Base-by-base conservation (phyloP, 2,888 invertebrate species). In the Sceliomorpha sp. region DNA sequence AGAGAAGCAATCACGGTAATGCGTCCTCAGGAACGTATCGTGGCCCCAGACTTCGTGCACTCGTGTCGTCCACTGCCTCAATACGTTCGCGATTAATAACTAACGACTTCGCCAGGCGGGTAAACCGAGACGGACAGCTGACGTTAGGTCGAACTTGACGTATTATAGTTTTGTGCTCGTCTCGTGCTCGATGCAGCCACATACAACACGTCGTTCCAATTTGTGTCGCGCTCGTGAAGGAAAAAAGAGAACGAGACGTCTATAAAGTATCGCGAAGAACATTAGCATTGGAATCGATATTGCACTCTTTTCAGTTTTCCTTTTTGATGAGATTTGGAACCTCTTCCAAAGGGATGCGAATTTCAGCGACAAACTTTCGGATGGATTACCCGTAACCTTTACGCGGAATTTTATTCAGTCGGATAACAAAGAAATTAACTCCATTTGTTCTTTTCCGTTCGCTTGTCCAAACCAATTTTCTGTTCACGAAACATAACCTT, bases 1-100 rank as follows among this genome's bases (percentile, higher is more conserved):
- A 77, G 67, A 75, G 77, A 78, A 77, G 84, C 84, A 85, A 85
- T 85, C 84, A 85, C 79, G 82, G 83, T 86, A 85, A 84, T 86
- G 85, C 81, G 69, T 70, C 66, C 68, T 62, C 53, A 37, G 70
- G 42, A 47, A 50, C 26, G 36, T 60, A 34, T 62, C 48, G 36
- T 67, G 36, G 50, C 59, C 53, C 53, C 20, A 12, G 27, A 51
- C 67, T 70, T 62, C 66, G 72, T 70, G 45, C 68, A 51, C 56
- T 60, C 63, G 58, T 40, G 56, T 62, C 69, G 48, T 39, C 51
- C 58, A 20, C 36, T 7, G 32, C 45, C 32, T 42, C 63, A 66
- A 72, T 72, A 72, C 66, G 40, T 17, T n/a, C 67, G 62, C 77
- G 72, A 78, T 81, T 80, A 82, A 79, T 79, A 80, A 80, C 76